Percentiles rank a stretch among this genome's conserved stretches.
Conservation (phyloP, 1,140 invertebrate genomes). For the Aethina tumida region DNA sequence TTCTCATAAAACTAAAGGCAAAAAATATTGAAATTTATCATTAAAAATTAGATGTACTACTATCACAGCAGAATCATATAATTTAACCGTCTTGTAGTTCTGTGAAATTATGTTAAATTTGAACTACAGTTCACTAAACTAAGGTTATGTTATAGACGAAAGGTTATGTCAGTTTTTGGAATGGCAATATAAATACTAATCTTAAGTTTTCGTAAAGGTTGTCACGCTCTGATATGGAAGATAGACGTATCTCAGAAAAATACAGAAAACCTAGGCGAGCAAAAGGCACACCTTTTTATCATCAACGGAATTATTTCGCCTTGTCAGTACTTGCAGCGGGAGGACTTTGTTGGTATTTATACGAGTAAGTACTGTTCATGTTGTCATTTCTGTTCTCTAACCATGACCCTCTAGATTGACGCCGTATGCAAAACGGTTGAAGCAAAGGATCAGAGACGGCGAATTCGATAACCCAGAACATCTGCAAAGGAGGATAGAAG, state of each 20-base stretch:
- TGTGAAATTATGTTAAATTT: too few species aligned
- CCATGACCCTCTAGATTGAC: conserved; percentile 14
- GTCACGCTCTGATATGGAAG: too few species aligned
- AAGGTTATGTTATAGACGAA: too few species aligned
- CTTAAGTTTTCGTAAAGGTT: too few species aligned
- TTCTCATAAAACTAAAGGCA: too few species aligned
- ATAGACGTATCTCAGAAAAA: conserved; percentile 29
- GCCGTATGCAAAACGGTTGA: conserved; percentile 18
- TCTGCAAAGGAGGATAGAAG: conserved; percentile 7
- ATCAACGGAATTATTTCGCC: conserved; percentile 35
- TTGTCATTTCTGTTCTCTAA: neutral
- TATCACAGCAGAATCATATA: too few species aligned
- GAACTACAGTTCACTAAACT: too few species aligned
- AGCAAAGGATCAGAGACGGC: conserved; percentile 8
- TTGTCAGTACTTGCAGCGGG: conserved; percentile 25
- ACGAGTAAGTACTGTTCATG: conserved; percentile 23
- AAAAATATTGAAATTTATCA: too few species aligned
- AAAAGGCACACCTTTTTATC: conserved; percentile 41
- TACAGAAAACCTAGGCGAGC: conserved; percentile 41
- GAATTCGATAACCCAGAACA: conserved; percentile 16
- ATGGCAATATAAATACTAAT: too few species aligned
- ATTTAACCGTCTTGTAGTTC: too few species aligned
- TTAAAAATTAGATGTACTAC: too few species aligned
- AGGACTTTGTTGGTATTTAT: conserved; percentile 21
- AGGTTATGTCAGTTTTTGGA: too few species aligned